Evolutionary conservation across 2,797 vertebrate genomes (phyloP).

Genomic region (Helostoma temminkii): DNA sequence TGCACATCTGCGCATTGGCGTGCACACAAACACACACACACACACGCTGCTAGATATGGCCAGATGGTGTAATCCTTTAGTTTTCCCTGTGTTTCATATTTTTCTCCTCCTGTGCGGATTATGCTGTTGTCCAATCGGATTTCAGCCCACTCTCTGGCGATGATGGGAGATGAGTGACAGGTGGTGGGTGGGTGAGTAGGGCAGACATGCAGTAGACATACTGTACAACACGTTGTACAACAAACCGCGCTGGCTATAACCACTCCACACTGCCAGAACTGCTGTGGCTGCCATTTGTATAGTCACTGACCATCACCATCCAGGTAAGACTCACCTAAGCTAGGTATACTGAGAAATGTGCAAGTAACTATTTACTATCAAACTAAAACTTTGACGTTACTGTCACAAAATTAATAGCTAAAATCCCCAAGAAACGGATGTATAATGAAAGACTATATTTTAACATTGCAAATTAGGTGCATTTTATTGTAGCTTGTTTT

Average conservation of each 20-base stretch:
- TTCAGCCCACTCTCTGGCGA: conserved; percentile 59
- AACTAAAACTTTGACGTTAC: background rate
- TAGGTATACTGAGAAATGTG: background rate
- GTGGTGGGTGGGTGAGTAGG: conserved; percentile 32
- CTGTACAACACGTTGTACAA: conserved; percentile 16
- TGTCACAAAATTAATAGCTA: background rate
- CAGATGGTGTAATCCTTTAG: conserved; percentile 82
- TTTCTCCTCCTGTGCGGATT: conserved; percentile 73
- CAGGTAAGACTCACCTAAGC: conserved; percentile 59
- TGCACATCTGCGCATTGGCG: conserved; percentile 25
- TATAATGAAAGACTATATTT: too few relatives aligned
- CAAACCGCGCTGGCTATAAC: conserved; percentile 1
- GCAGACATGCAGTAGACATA: conserved; percentile 41
- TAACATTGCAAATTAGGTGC: too few relatives aligned
- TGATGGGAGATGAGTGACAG: conserved; percentile 74
- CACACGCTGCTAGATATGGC: conserved; percentile 40
- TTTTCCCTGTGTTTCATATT: conserved; percentile 74
- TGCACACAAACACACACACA: conserved; percentile 42
- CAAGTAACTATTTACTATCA: background rate
- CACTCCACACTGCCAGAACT: too few relatives aligned
- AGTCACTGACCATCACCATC: conserved; percentile 25
- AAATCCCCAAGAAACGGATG: too few relatives aligned
- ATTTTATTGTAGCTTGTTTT: too few relatives aligned
- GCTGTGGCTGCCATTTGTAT: conserved; percentile 5
- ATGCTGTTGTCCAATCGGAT: conserved; percentile 74